Evolutionary conservation across 37 sponge, comb jelly and placozoan genomes (phyloP), one percentile per base, ranked within the genome.

Genomic region (Chondrilla cf. caribensis): DNA sequence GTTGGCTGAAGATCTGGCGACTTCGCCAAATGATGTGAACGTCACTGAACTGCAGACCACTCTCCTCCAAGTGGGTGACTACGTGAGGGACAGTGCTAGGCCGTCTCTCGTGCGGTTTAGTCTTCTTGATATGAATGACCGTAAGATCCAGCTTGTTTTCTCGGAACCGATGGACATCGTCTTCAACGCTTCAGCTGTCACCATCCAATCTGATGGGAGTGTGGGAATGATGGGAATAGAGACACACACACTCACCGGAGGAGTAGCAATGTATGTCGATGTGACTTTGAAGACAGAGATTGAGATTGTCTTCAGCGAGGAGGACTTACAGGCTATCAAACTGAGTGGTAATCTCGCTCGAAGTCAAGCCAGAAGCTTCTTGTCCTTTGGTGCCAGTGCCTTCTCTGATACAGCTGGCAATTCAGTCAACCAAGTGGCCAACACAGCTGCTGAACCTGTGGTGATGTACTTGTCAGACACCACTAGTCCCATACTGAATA

Each of bases 321-420:
- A 87, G 31, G 94, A 93, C 55, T 42, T 96, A 65, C 54, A 85
- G 25, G 38, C 40, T 3, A 86, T 96, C 31, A 90, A 96, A 70
- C 79, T 88, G 22, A 25, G 29, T 15, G 54, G 75, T 47, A 79
- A 38, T 24, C 83, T 96, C 1, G 94, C 91, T 57, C 41, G 79
- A 32, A 51, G 81, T 11, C 35, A 22, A 38, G 60, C 54, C 2
- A 83, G 60, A 14, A 96, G 87, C 51, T 93, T 59, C 68, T 42
- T 96, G 21, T 85, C 94, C 9, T 26, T 96, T 28, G 38, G 24
- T 2, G 28, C 44, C 11, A 60, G 60, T 71, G 83, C 91, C n/a
- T 82, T 93, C 31, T 58, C 58, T 29, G 97, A 96, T 77, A 88
- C 86, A 54, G 83, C 91, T 54, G 82, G 89, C 2, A 93, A 90